Percentiles rank a stretch among this genome's conserved stretches.
Conservation (phyloP, 2,113 vertebrate species). For the Hippoglossus stenolepis region DNA sequence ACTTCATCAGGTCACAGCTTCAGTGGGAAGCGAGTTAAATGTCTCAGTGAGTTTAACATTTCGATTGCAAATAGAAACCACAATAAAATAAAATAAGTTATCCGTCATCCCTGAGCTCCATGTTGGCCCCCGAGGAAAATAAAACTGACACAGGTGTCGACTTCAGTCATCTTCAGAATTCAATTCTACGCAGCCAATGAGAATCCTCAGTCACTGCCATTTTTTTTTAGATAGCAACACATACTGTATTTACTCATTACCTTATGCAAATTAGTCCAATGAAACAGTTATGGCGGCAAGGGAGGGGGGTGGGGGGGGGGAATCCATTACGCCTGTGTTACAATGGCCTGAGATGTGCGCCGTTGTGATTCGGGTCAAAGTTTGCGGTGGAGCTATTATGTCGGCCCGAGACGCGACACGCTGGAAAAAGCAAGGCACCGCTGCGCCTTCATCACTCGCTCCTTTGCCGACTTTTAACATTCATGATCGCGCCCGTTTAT, state of each 20-base stretch:
- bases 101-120: slow-evolving; percentile 39
- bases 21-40: slow-evolving; percentile 34
- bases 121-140: slow-evolving; percentile 53
- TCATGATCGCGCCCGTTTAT: slow-evolving; percentile 57
- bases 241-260: slow-evolving; percentile 75
- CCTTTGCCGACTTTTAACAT: slow-evolving; percentile 65
- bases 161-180: slow-evolving; percentile 59
- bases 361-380: slow-evolving; percentile 73
- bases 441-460: slow-evolving; percentile 67
- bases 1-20: slow-evolving; percentile 42
- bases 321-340: slow-evolving; percentile 63
- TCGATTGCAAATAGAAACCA: background rate
- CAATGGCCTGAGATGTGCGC: slow-evolving; percentile 35
- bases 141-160: slow-evolving; percentile 67
- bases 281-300: slow-evolving; percentile 48
- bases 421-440: slow-evolving; percentile 10
- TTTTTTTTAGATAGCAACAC: slow-evolving; percentile 64
- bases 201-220: slow-evolving; percentile 50
- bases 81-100: slow-evolving; percentile 38
- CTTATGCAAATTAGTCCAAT: slow-evolving; percentile 74
- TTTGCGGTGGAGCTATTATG: slow-evolving; percentile 58
- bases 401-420: slow-evolving; percentile 15
- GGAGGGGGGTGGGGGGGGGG: slow-evolving; percentile 27
- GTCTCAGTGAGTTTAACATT: slow-evolving; percentile 41
- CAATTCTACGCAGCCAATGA: slow-evolving; percentile 54